phyloP scores from a whole-genome alignment of 2,113 vertebrate genomes.

The Panurus biarmicus region DNA sequence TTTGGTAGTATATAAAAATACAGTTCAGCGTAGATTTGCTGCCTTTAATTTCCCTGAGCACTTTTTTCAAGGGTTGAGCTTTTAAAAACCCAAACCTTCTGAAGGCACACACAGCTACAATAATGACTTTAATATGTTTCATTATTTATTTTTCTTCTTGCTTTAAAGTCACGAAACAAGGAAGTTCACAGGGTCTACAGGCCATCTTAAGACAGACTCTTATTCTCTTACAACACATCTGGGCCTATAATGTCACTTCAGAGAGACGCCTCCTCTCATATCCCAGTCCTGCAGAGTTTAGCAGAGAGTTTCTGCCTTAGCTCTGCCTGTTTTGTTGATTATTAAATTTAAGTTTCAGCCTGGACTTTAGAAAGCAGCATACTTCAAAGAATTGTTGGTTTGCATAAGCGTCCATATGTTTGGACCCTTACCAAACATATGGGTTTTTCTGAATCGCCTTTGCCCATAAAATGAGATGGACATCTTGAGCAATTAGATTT shows the following conservation, averaged over 20 bases:
- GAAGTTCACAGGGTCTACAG: conserved; percentile 38
- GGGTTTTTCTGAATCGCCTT: conserved; percentile 18
- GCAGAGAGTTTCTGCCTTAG: conserved; percentile 16
- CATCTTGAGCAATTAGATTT: conserved; percentile 25
- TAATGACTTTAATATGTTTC: conserved; percentile 53
- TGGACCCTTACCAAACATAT: conserved; percentile 52
- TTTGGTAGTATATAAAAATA: conserved; percentile 34
- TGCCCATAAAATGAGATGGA: conserved; percentile 28
- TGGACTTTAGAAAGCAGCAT: conserved; percentile 7
- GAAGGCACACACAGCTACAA: not conserved
- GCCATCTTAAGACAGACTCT: conserved; percentile 29
- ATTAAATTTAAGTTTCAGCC: conserved; percentile 47
- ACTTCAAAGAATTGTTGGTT: conserved; percentile 57
- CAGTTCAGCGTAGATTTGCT: conserved; percentile 19
- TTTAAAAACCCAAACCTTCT: not conserved
- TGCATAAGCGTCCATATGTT: conserved; percentile 46
- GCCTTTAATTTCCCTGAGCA: conserved; percentile 11
- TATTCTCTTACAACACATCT: conserved; percentile 46
- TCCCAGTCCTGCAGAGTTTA: not conserved
- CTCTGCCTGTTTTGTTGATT: conserved; percentile 42
- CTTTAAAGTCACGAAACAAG: conserved; percentile 42
- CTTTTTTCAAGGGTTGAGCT: conserved; percentile 8
- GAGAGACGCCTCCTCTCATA: conserved; percentile 42
- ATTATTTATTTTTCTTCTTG: conserved; percentile 49
- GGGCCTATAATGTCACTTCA: conserved; percentile 50